Conservation (phyloP, 2,797 vertebrate genomes). For the Coreius guichenoti region DNA sequence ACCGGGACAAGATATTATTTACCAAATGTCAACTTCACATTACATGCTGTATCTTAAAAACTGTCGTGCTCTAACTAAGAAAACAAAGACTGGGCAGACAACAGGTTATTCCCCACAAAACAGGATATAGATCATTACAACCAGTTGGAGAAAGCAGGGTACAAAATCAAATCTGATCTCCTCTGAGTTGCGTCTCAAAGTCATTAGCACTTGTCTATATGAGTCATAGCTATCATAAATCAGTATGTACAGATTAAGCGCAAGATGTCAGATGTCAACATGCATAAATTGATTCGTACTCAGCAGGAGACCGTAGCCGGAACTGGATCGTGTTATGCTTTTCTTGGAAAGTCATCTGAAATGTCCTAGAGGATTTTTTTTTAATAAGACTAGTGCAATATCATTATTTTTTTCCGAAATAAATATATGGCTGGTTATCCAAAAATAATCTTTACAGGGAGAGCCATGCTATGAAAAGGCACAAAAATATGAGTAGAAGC, state of each 20-base stretch:
- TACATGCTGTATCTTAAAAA: constrained; percentile 24
- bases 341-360: constrained; percentile 49
- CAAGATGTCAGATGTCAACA: constrained; percentile 33
- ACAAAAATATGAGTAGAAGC: constrained; percentile 41
- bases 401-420: constrained; percentile 41
- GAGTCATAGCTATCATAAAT: constrained; percentile 33
- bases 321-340: constrained; percentile 32
- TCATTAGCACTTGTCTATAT: constrained; percentile 41
- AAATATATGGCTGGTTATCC: constrained; percentile 62
- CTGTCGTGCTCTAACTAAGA: constrained; percentile 9
- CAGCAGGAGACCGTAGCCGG: constrained; percentile 10
- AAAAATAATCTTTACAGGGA: constrained; percentile 37
- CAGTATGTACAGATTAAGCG: constrained; percentile 49
- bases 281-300: constrained; percentile 44
- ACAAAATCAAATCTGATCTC: constrained; percentile 28
- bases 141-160: constrained; percentile 34
- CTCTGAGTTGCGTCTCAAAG: constrained; percentile 42
- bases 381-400: constrained; percentile 53
- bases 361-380: constrained; percentile 36
- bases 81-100: constrained; percentile 39
- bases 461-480: constrained; percentile 54
- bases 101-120: constrained; percentile 45
- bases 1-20: constrained; percentile 32
- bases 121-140: constrained; percentile 53
- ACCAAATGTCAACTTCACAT: constrained; percentile 44